Percentiles rank a stretch among this genome's conserved stretches.
phyloP scores from a whole-genome alignment of 2,113 vertebrate genomes.

The Nesogale talazaci region DNA sequence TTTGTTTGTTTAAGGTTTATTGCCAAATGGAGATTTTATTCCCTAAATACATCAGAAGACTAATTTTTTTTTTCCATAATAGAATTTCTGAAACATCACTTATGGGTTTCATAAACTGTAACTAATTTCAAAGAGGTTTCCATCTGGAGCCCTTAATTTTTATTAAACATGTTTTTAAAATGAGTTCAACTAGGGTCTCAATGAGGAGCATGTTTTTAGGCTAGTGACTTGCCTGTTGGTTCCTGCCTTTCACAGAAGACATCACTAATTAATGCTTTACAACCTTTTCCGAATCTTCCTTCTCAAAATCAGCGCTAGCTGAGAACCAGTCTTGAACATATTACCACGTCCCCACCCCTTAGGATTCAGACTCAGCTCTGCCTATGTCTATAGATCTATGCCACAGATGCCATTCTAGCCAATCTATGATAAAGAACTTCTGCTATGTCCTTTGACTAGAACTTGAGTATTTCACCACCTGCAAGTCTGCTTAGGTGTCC shows the following conservation, averaged over 20 bases:
- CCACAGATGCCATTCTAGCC: background rate
- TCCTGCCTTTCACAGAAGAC: background rate
- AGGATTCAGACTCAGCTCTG: background rate
- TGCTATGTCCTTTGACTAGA: background rate
- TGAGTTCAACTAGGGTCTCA: slow-evolving; percentile 10
- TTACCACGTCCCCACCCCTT: background rate
- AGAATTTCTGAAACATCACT: slow-evolving; percentile 64
- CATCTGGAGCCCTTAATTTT: slow-evolving; percentile 47
- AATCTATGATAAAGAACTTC: background rate
- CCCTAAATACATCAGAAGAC: slow-evolving; percentile 60
- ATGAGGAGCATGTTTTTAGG: background rate
- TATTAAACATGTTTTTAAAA: slow-evolving; percentile 55
- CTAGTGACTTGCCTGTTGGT: background rate
- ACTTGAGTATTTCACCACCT: background rate
- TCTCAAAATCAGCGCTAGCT: background rate
- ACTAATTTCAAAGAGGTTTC: slow-evolving; percentile 25
- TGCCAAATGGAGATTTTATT: slow-evolving; percentile 63
- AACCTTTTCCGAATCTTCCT: background rate
- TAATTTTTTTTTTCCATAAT: slow-evolving; percentile 50
- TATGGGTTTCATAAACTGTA: slow-evolving; percentile 26
- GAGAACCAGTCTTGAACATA: background rate
- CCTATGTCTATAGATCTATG: background rate
- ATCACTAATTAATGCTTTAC: background rate
- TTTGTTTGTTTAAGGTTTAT: slow-evolving; percentile 70
- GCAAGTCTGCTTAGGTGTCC: background rate